Percentiles rank a stretch among this genome's conserved stretches.
phyloP scores from a whole-genome alignment of 1,140 invertebrate genomes.

The Macrobrachium nipponense region DNA sequence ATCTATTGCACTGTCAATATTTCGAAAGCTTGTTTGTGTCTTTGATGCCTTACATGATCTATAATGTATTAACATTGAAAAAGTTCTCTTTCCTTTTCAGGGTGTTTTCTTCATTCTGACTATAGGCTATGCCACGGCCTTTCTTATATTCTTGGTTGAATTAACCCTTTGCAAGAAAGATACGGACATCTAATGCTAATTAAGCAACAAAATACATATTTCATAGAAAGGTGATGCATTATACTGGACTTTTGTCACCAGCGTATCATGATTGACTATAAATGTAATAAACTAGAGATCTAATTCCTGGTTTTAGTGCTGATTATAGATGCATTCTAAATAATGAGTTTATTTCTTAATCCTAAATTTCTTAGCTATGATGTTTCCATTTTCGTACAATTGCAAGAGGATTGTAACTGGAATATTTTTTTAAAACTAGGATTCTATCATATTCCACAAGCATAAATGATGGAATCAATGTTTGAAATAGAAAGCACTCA shows the following conservation, averaged over 20 bases:
- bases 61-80: not conserved
- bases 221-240: no score
- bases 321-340: no score
- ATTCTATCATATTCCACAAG: no score
- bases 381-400: no score
- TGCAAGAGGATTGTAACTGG: no score
- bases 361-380: no score
- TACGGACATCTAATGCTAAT: not conserved
- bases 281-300: not conserved
- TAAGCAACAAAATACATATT: not conserved
- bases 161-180: not conserved
- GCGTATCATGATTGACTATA: not conserved
- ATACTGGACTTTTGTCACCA: no score
- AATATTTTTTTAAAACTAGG: no score
- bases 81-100: slow-evolving; percentile 6
- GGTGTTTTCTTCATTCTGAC: slow-evolving; percentile 37
- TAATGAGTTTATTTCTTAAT: no score
- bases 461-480: no score
- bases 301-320: no score
- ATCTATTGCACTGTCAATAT: not conserved
- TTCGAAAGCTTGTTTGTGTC: not conserved
- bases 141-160: slow-evolving; percentile 9
- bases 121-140: slow-evolving; percentile 19
- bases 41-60: not conserved
- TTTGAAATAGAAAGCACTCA: no score